Evolutionary conservation across 2,113 vertebrate species (phyloP), one percentile per base, ranked within the genome.

Genomic region (Malurus cyaneus): DNA sequence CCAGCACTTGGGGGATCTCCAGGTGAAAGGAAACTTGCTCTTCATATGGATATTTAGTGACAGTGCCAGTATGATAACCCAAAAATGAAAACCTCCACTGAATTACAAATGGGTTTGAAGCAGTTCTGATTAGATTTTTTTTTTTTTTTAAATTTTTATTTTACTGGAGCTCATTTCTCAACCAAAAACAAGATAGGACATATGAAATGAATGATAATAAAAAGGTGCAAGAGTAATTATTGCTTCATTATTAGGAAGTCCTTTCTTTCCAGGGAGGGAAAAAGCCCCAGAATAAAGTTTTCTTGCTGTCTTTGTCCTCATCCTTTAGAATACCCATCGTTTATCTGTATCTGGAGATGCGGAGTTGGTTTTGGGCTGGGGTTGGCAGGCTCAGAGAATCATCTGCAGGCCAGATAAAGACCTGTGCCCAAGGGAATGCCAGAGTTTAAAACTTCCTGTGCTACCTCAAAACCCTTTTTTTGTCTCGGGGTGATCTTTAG

Each of bases 1-100:
- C 86, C 60, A 67, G 60, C 44, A 36, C 36, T 86, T 89, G 13
- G 14, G 65, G 74, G 39, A 69, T 65, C 70, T 95, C 46, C 74
- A 80, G 83, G 91, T 96, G 60, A 91, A 95, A 84, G 88, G 50
- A 85, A 89, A 26, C 59, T 69, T 85, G 39, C 39, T 91, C 62
- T 92, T 92, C 39, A 52, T 70, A 36, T 83, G 74, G 62, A 41
- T 93, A 66, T 92, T 72, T 80, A 89, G 26, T 77, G 80, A 65
- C 59, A 57, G 7, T 57, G 47, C 83, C 42, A 61, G 18, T 81
- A n/a, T 59, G 83, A 80, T 34, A 72, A 10, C 6, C 53, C 61
- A 76, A 61, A 94, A 80, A 56, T 18, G 3, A 50, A 84, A 86
- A 46, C 79, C 20, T 1, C 34, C 61, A 32, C n/a, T 72, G 53